Percentiles rank a stretch among this genome's conserved stretches.
These are phyloP conservation scores for Drosophila merina DNA, from an alignment of 2,888 invertebrate genomes.

Conservation along the genomic window DNA sequence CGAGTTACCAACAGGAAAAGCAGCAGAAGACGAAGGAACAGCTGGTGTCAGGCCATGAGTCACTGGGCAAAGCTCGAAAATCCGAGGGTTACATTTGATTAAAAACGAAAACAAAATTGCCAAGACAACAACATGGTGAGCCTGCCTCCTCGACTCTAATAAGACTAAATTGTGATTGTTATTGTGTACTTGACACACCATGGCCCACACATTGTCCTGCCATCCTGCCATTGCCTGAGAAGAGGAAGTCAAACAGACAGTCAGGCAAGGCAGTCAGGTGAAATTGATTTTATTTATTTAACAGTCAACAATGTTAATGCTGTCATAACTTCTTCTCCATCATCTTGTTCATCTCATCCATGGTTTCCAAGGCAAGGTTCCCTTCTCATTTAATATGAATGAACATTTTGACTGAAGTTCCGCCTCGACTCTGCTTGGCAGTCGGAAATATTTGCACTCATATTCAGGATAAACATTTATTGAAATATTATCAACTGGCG, in stretches of 20 bases:
- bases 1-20: conserved; percentile 33
- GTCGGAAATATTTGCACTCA: conserved; percentile 6
- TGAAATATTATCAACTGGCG: conserved; percentile 71
- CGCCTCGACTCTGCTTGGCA: conserved; percentile 11
- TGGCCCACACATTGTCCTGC: background rate
- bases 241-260: conserved; percentile 15
- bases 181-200: conserved; percentile 51
- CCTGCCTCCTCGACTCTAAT: conserved; percentile 25
- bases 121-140: conserved; percentile 20
- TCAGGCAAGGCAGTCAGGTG: conserved; percentile 35
- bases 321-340: conserved; percentile 38
- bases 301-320: conserved; percentile 59
- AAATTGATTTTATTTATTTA: conserved; percentile 79
- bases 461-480: conserved; percentile 57
- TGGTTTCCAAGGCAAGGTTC: conserved; percentile 34
- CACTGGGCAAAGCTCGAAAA: conserved; percentile 20
- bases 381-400: conserved; percentile 64
- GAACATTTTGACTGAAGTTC: conserved; percentile 30
- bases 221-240: background rate
- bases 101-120: conserved; percentile 28
- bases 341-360: background rate
- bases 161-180: conserved; percentile 65
- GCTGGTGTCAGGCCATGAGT: conserved; percentile 37
- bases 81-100: conserved; percentile 34
- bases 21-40: conserved; percentile 16